Percentiles rank a stretch among this genome's conserved stretches.
phyloP scores from a whole-genome alignment of 2,888 invertebrate species.

The Rosalia funebris region DNA sequence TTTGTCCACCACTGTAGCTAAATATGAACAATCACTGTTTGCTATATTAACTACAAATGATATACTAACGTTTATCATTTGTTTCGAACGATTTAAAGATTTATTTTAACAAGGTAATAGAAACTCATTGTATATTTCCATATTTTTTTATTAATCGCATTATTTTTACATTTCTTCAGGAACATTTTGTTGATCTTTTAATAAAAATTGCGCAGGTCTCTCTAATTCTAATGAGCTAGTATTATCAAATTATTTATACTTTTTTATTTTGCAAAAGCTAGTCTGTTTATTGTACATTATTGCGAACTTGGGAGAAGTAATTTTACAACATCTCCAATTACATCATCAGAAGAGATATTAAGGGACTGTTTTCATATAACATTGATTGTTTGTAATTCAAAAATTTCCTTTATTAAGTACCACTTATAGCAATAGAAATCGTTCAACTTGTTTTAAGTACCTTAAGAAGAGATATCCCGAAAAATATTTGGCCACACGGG shows the following conservation, averaged over 20 bases:
- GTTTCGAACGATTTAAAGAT: no score
- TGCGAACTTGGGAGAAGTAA: slow-evolving; percentile 27
- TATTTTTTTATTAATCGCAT: slow-evolving; percentile 49
- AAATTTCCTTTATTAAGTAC: slow-evolving; percentile 11
- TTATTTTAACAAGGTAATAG: background rate
- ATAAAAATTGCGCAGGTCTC: slow-evolving; percentile 50
- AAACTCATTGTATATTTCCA: slow-evolving; percentile 31
- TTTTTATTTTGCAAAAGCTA: slow-evolving; percentile 50
- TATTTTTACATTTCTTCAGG: slow-evolving; percentile 49
- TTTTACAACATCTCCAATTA: slow-evolving; percentile 13
- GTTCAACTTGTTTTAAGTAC: slow-evolving; percentile 4
- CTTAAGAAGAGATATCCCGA: slow-evolving; percentile 4
- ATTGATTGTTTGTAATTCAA: slow-evolving; percentile 5
- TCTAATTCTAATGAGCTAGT: slow-evolving; percentile 51
- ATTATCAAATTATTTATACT: slow-evolving; percentile 45
- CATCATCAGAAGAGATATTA: slow-evolving; percentile 1
- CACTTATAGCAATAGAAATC: slow-evolving; percentile 20
- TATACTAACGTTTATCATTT: no score
- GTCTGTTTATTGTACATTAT: slow-evolving; percentile 48
- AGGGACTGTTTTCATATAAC: slow-evolving; percentile 9
- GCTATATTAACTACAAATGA: no score
- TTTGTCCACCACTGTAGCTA: no score
- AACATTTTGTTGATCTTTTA: slow-evolving; percentile 51
- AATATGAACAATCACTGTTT: no score
- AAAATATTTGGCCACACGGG: slow-evolving; percentile 10